phyloP scores from a whole-genome alignment of 2,797 vertebrate species.

The Benthosema pterotum region DNA sequence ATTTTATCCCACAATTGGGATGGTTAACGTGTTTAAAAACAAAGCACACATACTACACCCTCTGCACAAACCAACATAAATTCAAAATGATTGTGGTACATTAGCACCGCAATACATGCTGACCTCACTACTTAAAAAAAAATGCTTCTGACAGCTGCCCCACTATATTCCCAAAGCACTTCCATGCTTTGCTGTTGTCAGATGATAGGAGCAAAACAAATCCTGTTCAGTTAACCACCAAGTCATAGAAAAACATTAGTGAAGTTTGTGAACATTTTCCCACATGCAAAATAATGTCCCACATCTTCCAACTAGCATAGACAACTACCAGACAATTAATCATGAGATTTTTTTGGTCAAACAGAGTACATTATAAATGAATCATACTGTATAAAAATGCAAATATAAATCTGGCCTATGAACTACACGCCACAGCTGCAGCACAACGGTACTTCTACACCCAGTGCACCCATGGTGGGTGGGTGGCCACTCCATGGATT shows the following conservation, averaged over 20 bases:
- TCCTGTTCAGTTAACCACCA: neutral
- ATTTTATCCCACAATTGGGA: no score
- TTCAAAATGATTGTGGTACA: slow-evolving; percentile 10
- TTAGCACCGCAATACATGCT: neutral
- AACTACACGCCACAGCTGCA: neutral
- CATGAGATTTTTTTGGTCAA: no score
- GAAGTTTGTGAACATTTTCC: neutral
- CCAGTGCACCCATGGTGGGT: slow-evolving; percentile 1
- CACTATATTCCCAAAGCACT: slow-evolving; percentile 6
- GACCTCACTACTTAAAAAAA: slow-evolving; percentile 13
- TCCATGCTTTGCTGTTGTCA: slow-evolving; percentile 8
- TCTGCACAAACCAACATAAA: slow-evolving; percentile 21
- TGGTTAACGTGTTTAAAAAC: slow-evolving; percentile 3
- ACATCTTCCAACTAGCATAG: no score
- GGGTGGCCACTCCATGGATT: slow-evolving; percentile 23
- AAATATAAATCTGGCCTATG: neutral
- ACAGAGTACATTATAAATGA: no score
- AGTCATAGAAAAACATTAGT: neutral
- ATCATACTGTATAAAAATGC: no score
- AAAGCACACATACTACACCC: slow-evolving; percentile 2
- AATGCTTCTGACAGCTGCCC: slow-evolving; percentile 2
- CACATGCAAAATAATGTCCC: no score
- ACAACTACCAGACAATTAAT: no score
- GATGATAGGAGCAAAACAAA: neutral
- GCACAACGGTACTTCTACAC: neutral